Evolutionary conservation across 2,888 invertebrate genomes (phyloP), one percentile per base, ranked within the genome.

Genomic region (Lingula anatina): DNA sequence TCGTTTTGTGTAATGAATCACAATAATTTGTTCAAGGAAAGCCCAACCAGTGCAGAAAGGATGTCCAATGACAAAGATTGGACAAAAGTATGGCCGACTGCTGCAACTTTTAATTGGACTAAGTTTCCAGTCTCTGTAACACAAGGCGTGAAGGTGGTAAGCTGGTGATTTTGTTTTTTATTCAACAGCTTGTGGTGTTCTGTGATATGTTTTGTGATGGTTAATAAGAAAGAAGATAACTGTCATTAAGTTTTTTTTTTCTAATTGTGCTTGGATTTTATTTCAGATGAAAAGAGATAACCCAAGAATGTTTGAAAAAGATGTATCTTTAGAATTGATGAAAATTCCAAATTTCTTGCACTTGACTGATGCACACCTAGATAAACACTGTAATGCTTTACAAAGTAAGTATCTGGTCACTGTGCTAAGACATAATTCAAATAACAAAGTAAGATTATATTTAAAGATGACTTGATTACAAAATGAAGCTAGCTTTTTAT

Each of bases 331-430:
- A 0, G 99, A 99, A 72, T 81, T 99, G 0, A 90, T 97, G 88
- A 99, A 99, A 80, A 90, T 99, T 59, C 96, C 97, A 0, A 99
- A 99, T 78, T 99, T 99, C 70, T 81, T 99, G 0, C 99, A 99
- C 77, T 80, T 99, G 5, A 96, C 99, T 0, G 99, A 99, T 2
- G 89, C 89, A 0, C 93, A 90, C 0, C 85, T 99, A n/a, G 85
- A 87, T 70, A 85, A 84, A 51, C 94, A 95, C 60, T 94, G 94
- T 64, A 87, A 88, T 72, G 93, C 91, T 0, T 73, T 99, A 2
- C 94, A 92, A 78, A 82, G 82, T 83, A 64, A 64, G 70, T n/a
- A n/a, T 7, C 41, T 37, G 41, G 45, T 27, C 12, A 18, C 51
- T 50, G 7, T 27, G 9, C n/a, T 43, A 15, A 15, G 15, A 15